Percentiles rank a stretch among this genome's conserved stretches.
Conservation (phyloP, 2,888 invertebrate species). For the Xestobium rufovillosum region DNA sequence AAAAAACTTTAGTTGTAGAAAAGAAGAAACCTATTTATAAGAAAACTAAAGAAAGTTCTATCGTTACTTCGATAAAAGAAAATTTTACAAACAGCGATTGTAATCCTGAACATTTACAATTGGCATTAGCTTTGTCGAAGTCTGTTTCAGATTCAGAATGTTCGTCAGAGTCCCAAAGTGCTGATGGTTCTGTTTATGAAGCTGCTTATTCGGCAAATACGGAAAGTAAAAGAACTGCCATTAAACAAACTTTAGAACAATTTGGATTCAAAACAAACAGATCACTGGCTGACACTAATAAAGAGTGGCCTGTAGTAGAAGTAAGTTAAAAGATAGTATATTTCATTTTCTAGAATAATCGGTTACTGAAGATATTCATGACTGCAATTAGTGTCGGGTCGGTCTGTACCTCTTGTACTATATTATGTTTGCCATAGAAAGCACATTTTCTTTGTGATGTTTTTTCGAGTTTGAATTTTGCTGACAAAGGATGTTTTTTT, state of each 20-base stretch:
- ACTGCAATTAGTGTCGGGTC: too few relatives aligned
- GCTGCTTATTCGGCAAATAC: slow-evolving; percentile 21
- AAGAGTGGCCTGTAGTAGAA: slow-evolving; percentile 10
- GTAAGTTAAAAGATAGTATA: slow-evolving; percentile 13
- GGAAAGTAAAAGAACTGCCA: slow-evolving; percentile 31
- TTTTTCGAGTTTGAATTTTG: too few relatives aligned
- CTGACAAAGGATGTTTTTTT: too few relatives aligned
- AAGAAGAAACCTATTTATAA: slow-evolving; percentile 24
- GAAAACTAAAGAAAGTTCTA: slow-evolving; percentile 26
- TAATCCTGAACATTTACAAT: slow-evolving; percentile 57
- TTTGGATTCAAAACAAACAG: slow-evolving; percentile 50
- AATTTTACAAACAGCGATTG: slow-evolving; percentile 48
- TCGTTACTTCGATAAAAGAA: slow-evolving; percentile 44
- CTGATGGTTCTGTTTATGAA: slow-evolving; percentile 12
- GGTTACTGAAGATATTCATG: slow-evolving; percentile 6
- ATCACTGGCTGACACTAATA: slow-evolving; percentile 14
- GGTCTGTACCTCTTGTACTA: too few relatives aligned
- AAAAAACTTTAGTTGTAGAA: slow-evolving; percentile 23
- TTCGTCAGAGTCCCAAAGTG: slow-evolving; percentile 17
- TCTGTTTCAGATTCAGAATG: slow-evolving; percentile 41
- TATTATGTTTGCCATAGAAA: too few relatives aligned
- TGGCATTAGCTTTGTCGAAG: slow-evolving; percentile 60
- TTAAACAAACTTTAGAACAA: slow-evolving; percentile 50
- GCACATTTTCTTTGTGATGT: too few relatives aligned
- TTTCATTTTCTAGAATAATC: background rate